Evolutionary conservation across 2,888 invertebrate genomes (phyloP), one percentile per base, ranked within the genome.

Genomic region (Metellina segmentata): DNA sequence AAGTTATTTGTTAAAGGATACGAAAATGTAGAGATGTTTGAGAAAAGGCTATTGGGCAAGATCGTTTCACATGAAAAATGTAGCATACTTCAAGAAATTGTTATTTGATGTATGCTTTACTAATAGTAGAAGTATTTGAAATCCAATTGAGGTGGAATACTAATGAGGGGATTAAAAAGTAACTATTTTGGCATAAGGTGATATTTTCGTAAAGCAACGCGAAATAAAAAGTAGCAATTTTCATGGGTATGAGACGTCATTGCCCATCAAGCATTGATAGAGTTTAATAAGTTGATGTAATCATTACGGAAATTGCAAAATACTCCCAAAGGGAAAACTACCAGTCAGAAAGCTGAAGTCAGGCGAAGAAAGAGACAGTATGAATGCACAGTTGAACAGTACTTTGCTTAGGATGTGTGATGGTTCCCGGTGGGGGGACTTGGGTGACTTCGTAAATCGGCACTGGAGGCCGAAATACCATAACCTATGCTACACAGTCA

Each of bases 401-500:
- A 81, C 74, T 61, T 85, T 90, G 85, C 69, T 74, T 86, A 78
- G 53, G 49, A 82, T 82, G 71, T 77, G 83, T 72, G 69, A 88
- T 79, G 70, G 87, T 79, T 87, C 91, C 83, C 83, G 78, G 87
- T 69, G 92, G 92, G 92, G 92, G 92, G 86, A 89, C 89, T 89
- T 86, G 92, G 81, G 92, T 92, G 92, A 92, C 92, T 92, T 92
- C 34, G 75, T 83, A 74, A 61, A 72, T 83, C 83, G 81, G 85
- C 74, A 51, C 51, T 71, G 90, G 85, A 90, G 78, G 72, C 78
- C 81, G 82, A 71, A 83, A 53, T 88, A 92, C 89, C 81, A 91
- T 89, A 85, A 88, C 88, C 92, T 89, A 92, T 88, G 92, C 89
- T 86, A 92, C 89, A 82, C 92, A 92, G 92, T 85, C 88, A 92